Evolutionary conservation across 1,140 invertebrate species (phyloP), one percentile per base, ranked within the genome.

Genomic region (Steinernema feltiae): DNA sequence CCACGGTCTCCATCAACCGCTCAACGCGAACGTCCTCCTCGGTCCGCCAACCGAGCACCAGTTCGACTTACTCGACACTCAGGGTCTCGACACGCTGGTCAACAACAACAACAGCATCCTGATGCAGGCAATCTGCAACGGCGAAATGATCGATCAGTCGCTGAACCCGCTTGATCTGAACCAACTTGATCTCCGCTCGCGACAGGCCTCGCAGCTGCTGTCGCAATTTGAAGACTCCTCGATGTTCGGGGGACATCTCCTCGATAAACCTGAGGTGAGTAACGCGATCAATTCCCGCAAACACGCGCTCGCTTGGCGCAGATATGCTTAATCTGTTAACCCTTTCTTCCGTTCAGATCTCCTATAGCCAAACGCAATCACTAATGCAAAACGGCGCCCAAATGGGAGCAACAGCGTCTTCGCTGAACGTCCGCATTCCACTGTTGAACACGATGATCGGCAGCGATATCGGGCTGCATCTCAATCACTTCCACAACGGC

Each of bases 41-140:
- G 72, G 72, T 24, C 75, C 75, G n/a, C 75, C 75, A 17, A 73
- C 31, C 35, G 78, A 79, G 48, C 78, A 79, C 73, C 75, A 77
- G 17, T 48, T 77, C n/a, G 78, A 79, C 24, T 48, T 63, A 3
- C 53, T 79, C 32, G 78, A 79, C 48, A 74, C 75, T 0, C 70
- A 53, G 30, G 72, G 71, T 12, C 32, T 79, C 3, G 78, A 79
- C 32, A 35, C 78, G 1, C 70, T 79, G 32, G 77, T 79, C 15
- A 63, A 74, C 17, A 78, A 53, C 48, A 81, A 79, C 69, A 73
- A 76, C 53, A 69, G 77, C 35, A 53, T 79, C 12, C 69, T 79
- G 17, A 72, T 79, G 71, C 78, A 79, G 53, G 32, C 70, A 73
- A 30, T 79, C 73, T 48, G 76, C 75, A 73, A 70, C 17, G 53